phyloP scores from a whole-genome alignment of 2,888 invertebrate genomes.

The Phorcus lineatus region DNA sequence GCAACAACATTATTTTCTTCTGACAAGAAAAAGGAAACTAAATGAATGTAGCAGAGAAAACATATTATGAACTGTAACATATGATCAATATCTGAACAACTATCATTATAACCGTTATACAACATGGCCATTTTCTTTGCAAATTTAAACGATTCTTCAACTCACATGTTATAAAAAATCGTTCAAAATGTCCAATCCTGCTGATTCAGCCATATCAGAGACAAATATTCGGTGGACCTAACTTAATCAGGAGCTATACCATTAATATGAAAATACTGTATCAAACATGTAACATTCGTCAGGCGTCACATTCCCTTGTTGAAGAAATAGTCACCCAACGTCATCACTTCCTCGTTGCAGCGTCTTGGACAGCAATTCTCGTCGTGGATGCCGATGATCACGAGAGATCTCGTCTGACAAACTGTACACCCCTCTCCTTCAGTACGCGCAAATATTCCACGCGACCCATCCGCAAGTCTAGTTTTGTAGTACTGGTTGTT shows the following conservation, averaged over 20 bases:
- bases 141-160: too few species aligned
- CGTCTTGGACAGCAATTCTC: constrained; percentile 41
- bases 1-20: too few species aligned
- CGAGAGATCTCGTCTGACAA: constrained; percentile 56
- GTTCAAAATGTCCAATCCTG: too few species aligned
- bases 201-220: too few species aligned
- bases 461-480: constrained; percentile 60
- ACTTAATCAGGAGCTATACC: background rate
- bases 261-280: background rate
- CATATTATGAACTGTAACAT: too few species aligned
- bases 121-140: too few species aligned
- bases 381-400: constrained; percentile 60
- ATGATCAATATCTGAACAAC: too few species aligned
- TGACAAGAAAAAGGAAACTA: too few species aligned
- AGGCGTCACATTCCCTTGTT: constrained; percentile 27
- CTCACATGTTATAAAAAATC: too few species aligned
- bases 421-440: constrained; percentile 57
- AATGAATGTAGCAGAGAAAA: too few species aligned
- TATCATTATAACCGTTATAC: too few species aligned
- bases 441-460: constrained; percentile 61
- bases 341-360: constrained; percentile 66
- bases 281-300: background rate
- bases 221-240: too few species aligned
- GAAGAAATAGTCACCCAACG: constrained; percentile 58
- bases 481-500: constrained; percentile 55